These are phyloP conservation scores for Lepus americanus DNA, from an alignment of 2,113 vertebrate species.

Conservation along the genomic window DNA sequence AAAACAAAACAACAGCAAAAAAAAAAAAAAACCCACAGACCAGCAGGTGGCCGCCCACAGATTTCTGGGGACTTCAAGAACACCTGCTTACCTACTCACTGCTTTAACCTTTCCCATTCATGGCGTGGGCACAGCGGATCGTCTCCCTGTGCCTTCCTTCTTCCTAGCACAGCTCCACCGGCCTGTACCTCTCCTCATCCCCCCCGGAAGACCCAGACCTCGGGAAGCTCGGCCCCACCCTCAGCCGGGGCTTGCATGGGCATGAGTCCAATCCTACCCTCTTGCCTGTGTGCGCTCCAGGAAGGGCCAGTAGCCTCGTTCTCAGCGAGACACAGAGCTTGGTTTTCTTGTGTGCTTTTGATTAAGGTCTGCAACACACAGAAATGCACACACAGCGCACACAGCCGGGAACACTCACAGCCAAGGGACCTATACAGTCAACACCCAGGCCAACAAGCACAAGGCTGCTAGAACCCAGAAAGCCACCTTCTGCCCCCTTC, in stretches of 20 bases:
- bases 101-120: background rate
- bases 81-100: background rate
- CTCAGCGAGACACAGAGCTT: background rate
- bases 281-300: background rate
- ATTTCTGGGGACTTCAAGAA: background rate
- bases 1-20: background rate
- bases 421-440: too few relatives aligned
- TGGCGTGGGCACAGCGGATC: rapidly evolving
- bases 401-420: background rate
- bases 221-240: background rate
- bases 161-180: background rate
- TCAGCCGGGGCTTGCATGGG: background rate
- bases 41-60: background rate
- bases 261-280: background rate
- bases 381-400: background rate
- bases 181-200: rapidly evolving
- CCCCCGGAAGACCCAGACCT: background rate
- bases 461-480: background rate
- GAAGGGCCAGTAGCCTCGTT: background rate
- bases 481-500: background rate
- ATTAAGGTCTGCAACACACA: background rate
- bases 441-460: background rate
- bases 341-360: background rate
- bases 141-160: background rate
- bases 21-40: background rate